phyloP scores from a whole-genome alignment of 2,888 invertebrate species.

The Timema cristinae region DNA sequence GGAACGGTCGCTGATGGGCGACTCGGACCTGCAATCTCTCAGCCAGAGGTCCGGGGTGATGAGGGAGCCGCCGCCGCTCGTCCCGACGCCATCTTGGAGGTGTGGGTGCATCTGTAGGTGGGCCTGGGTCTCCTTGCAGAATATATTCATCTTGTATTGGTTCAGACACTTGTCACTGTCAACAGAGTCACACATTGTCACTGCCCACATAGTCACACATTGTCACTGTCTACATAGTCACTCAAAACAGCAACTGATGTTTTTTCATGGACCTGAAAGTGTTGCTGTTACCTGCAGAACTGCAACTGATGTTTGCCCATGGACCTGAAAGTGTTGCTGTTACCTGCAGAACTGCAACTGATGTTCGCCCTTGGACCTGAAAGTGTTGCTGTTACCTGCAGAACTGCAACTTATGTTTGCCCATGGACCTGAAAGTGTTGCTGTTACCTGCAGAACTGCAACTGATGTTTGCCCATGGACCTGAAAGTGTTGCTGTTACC shows the following conservation, averaged over 20 bases:
- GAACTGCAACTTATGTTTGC: no score
- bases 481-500: no score
- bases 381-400: no score
- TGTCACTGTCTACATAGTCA: neutral
- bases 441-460: no score
- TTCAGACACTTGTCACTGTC: conserved; percentile 90
- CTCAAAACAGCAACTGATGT: neutral
- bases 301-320: no score
- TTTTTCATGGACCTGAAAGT: no score
- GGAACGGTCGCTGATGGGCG: conserved; percentile 47
- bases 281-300: no score
- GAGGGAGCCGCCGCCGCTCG: conserved; percentile 34
- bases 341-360: no score
- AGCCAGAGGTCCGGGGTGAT: conserved; percentile 92
- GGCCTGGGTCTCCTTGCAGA: conserved; percentile 89
- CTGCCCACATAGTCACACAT: neutral
- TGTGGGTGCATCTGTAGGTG: conserved; percentile 80
- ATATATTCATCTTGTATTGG: conserved; percentile 96
- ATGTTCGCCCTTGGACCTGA: no score
- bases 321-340: no score
- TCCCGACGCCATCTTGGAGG: conserved; percentile 46
- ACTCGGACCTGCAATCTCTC: conserved; percentile 68
- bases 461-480: no score
- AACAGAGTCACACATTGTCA: conserved; percentile 26
- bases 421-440: no score